phyloP scores from a whole-genome alignment of 2,797 vertebrate genomes.

The Etheostoma perlongum region DNA sequence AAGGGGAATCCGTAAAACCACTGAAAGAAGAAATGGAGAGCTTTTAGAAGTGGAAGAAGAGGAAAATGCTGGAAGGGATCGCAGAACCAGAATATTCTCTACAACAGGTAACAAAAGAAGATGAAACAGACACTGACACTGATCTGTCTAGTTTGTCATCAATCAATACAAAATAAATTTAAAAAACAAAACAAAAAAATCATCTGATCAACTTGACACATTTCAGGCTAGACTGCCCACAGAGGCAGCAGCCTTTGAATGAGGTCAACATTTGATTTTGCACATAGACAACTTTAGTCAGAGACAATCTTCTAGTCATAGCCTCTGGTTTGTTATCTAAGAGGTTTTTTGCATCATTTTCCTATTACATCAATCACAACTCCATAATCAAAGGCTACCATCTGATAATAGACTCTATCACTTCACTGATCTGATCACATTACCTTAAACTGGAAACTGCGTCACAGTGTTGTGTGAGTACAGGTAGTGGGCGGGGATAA shows the following conservation, averaged over 20 bases:
- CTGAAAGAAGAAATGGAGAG: constrained; percentile 64
- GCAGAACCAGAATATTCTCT: constrained; percentile 84
- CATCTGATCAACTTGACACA: constrained; percentile 4
- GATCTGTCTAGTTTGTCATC: neutral
- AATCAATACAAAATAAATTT: neutral
- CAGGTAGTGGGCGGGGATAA: constrained; percentile 61
- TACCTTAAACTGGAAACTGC: constrained; percentile 20
- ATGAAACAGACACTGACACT: neutral
- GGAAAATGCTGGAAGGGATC: constrained; percentile 80
- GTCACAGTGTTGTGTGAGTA: constrained; percentile 54
- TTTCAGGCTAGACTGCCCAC: neutral
- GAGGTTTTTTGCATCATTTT: neutral
- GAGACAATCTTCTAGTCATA: neutral
- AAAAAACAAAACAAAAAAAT: neutral
- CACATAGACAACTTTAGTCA: neutral
- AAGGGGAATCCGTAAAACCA: constrained; percentile 78
- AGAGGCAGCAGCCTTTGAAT: constrained; percentile 6
- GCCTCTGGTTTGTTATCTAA: neutral
- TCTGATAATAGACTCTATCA: neutral
- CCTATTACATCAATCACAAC: neutral
- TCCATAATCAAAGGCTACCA: neutral
- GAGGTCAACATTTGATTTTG: neutral
- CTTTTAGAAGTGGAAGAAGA: constrained; percentile 67
- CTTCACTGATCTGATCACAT: neutral
- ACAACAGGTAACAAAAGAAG: constrained; percentile 77